Base-by-base conservation (phyloP, 2,888 invertebrate species). In the Acleris emargana region DNA sequence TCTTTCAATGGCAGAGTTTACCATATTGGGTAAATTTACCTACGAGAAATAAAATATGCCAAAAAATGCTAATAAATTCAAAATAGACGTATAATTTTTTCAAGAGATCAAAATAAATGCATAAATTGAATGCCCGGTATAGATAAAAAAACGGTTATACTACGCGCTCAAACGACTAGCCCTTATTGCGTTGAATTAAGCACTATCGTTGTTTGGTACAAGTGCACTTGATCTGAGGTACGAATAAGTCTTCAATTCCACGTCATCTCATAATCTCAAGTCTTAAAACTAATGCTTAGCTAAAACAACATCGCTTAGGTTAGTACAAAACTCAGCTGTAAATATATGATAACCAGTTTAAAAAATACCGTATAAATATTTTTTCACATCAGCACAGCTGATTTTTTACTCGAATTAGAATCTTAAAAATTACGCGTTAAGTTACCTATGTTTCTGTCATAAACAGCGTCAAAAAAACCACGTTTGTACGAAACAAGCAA, bases 161-260 rank as follows among this genome's bases (percentile, higher is more conserved):
- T 64, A 55, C 45, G 38, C 51, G 43, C 47, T 22, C 28, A 45
- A 59, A 38, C 42, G 13, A 45, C 17, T 49, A 51, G 13, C 71
- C 68, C 71, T 70, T 74, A 75, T 60, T 49, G 49, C 59, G 43
- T 63, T 71, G 71, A 58, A 66, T 69, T 73, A 78, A 73, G 69
- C 69, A 71, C 75, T 73, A 77, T 80, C 79, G 81, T 83, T 81
- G 81, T 76, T 75, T 71, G 72, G 64, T 61, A 64, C 70, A 77
- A 82, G 82, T 81, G 82, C 82, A 82, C 82, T 83, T 71, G 57
- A 20, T 57, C 57, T 17, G 57, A 57, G 43, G 25, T 45, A 57
- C 57, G 43, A 43, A 43, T 55, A 57, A 57, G 57, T 57, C 57
- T 45, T 57, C 43, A 57, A 57, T 57, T 57, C 45, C 25, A 57